These are phyloP conservation scores for Coptodon rendalli DNA, from an alignment of 2,113 vertebrate species.

Conservation along the genomic window DNA sequence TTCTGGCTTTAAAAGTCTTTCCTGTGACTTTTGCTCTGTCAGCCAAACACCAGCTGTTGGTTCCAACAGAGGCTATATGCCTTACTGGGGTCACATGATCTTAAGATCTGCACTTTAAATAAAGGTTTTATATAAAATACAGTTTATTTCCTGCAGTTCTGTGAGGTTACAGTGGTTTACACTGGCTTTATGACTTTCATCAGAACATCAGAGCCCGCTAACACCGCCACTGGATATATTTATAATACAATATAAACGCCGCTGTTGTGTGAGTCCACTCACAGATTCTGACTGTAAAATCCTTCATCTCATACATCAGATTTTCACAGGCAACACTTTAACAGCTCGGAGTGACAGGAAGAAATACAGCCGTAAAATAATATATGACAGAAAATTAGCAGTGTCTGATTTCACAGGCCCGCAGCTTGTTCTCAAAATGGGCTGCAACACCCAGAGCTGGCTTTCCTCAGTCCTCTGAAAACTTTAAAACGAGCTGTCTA, in stretches of 20 bases:
- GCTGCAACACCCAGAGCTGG: slow-evolving; percentile 44
- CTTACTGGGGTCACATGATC: accelerated
- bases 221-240: not conserved
- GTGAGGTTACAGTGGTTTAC: not conserved
- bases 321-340: slow-evolving; percentile 6
- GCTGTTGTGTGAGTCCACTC: not conserved
- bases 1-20: not conserved
- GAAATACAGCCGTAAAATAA: slow-evolving; percentile 22
- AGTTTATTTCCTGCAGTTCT: not conserved
- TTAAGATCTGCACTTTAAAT: not conserved
- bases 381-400: slow-evolving; percentile 16
- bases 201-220: not conserved
- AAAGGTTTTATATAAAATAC: not conserved
- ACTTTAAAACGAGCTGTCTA: slow-evolving; percentile 68
- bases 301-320: not conserved
- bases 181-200: not conserved
- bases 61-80: accelerated
- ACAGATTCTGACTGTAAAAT: not conserved
- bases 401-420: not conserved
- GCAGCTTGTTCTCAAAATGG: slow-evolving; percentile 16
- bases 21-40: not conserved
- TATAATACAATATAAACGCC: not conserved
- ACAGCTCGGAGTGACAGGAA: not conserved
- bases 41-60: accelerated
- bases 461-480: slow-evolving; percentile 47